These are phyloP conservation scores for Myiozetetes cayanensis DNA, from an alignment of 2,113 vertebrate genomes.

Conservation along the genomic window DNA sequence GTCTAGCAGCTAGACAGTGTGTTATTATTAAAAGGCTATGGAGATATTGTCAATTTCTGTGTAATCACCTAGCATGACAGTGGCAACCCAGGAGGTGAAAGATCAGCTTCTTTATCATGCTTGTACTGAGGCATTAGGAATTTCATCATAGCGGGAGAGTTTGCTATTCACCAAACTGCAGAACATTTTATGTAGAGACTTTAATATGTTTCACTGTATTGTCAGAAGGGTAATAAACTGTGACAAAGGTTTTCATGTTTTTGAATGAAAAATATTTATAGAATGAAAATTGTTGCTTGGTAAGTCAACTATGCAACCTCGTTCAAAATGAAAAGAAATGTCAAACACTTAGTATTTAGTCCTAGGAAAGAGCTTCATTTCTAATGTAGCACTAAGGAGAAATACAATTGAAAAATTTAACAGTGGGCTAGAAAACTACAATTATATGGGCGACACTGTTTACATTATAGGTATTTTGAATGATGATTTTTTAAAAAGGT, in stretches of 20 bases:
- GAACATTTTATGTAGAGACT: not conserved
- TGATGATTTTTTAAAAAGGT: not conserved
- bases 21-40: not conserved
- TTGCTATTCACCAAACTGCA: not conserved
- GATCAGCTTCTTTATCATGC: not conserved
- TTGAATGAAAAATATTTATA: not conserved
- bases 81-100: not conserved
- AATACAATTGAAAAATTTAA: not conserved
- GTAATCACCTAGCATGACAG: not conserved
- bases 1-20: not conserved
- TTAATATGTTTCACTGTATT: not conserved
- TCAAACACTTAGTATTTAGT: not conserved
- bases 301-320: not conserved
- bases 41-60: not conserved
- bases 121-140: not conserved
- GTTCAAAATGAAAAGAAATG: not conserved
- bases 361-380: not conserved
- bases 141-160: not conserved
- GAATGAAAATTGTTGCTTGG: not conserved
- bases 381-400: not conserved
- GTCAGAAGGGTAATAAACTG: not conserved
- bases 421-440: not conserved
- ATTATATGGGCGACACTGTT: not conserved
- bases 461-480: not conserved
- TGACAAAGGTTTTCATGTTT: not conserved